phyloP scores from a whole-genome alignment of 2,888 invertebrate genomes.

The Tryphoninae sp. region DNA sequence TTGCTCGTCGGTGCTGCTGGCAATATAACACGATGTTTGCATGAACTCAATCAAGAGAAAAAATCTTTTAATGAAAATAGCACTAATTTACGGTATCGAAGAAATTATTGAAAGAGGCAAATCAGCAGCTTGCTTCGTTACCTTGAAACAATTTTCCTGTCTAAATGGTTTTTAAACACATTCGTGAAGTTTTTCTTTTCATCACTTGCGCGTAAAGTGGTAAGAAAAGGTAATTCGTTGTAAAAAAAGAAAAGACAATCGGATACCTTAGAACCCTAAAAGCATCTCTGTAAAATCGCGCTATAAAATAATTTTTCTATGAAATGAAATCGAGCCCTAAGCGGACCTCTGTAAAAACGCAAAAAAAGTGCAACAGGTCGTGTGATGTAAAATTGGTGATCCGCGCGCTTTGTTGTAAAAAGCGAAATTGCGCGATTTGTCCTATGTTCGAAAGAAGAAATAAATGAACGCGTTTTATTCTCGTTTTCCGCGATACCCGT shows the following conservation, averaged over 20 bases:
- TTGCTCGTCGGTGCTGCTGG: conserved; percentile 77
- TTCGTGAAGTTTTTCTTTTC: conserved; percentile 23
- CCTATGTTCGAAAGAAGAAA: neutral
- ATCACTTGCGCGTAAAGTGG: conserved; percentile 25
- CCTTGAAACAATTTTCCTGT: conserved; percentile 35
- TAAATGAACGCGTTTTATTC: conserved; percentile 1
- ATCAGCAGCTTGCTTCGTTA: conserved; percentile 33
- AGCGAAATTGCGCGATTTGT: neutral
- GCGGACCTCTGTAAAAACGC: conserved; percentile 43
- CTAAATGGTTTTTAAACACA: conserved; percentile 33
- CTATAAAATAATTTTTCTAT: neutral
- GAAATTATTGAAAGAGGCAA: conserved; percentile 12
- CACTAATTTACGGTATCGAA: neutral
- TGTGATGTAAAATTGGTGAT: conserved; percentile 13
- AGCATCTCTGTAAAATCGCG: neutral
- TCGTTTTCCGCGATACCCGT: conserved; percentile 30
- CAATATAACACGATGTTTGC: conserved; percentile 69
- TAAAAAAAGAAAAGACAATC: neutral
- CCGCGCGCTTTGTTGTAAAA: conserved; percentile 12
- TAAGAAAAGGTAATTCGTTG: neutral
- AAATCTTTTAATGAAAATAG: conserved; percentile 16
- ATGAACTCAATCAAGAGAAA: conserved; percentile 36
- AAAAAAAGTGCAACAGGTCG: conserved; percentile 50
- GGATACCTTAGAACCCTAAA: neutral
- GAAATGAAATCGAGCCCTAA: conserved; percentile 38